Evolutionary conservation across 2,113 vertebrate genomes (phyloP).

Genomic region (Ageneiosus marmoratus): DNA sequence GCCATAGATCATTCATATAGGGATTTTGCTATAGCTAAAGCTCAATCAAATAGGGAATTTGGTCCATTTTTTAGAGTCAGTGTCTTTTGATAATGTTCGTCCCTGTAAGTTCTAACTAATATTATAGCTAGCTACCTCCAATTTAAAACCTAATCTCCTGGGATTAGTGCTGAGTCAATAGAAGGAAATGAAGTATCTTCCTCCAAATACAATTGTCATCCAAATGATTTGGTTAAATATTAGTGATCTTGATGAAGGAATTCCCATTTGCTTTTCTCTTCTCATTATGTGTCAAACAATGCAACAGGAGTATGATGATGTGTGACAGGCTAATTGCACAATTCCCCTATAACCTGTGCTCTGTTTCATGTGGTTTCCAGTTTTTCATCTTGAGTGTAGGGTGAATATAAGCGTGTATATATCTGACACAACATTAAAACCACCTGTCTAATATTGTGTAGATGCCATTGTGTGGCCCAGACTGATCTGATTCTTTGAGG

Average conservation of each 20-base stretch:
- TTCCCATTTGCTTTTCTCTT: constrained; percentile 12
- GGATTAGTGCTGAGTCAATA: constrained; percentile 7
- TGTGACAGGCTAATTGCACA: constrained; percentile 18
- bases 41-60: not conserved
- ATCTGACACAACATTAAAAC: no score
- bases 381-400: not conserved
- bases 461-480: no score
- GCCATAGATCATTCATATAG: not conserved
- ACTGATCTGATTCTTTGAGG: no score
- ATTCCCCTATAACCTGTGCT: not conserved
- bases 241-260: not conserved
- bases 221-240: constrained; percentile 11
- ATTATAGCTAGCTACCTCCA: not conserved
- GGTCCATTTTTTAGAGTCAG: not conserved
- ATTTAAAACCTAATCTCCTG: not conserved
- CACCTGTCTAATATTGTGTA: no score
- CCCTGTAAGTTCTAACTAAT: not conserved
- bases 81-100: not conserved
- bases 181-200: not conserved
- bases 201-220: constrained; percentile 1
- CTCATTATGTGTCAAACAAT: constrained; percentile 15
- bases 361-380: not conserved
- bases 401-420: no score
- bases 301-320: not conserved
- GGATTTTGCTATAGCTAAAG: not conserved